phyloP scores from a whole-genome alignment of 2,888 invertebrate species.

The Atethmia centrago region DNA sequence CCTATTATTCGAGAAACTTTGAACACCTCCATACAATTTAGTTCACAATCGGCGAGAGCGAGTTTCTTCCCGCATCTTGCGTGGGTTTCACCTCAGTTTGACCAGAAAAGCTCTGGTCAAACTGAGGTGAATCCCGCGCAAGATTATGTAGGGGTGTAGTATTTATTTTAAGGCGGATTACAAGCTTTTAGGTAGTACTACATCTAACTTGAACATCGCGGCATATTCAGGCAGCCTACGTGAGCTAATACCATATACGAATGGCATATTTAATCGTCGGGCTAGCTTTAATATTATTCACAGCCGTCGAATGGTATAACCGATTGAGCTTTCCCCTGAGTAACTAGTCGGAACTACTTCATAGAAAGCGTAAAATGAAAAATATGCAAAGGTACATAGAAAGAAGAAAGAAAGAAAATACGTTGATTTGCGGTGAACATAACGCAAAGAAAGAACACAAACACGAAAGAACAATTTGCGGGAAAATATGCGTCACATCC shows the following conservation, averaged over 20 bases:
- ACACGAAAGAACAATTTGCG: too few species aligned
- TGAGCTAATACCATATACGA: background rate
- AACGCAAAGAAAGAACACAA: too few species aligned
- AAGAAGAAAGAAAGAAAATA: too few species aligned
- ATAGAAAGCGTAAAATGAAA: background rate
- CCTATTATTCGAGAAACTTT: background rate
- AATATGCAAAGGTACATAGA: conserved; percentile 6
- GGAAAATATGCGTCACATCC: too few species aligned
- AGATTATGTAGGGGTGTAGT: too few species aligned
- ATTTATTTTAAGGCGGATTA: background rate
- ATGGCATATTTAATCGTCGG: conserved; percentile 5
- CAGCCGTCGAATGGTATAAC: conserved; percentile 9
- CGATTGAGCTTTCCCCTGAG: background rate
- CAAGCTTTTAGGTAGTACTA: background rate
- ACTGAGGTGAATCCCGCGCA: too few species aligned
- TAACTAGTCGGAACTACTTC: conserved; percentile 7
- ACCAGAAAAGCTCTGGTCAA: too few species aligned
- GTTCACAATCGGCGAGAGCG: background rate
- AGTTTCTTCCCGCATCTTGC: background rate
- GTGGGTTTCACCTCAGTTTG: background rate
- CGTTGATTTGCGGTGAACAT: too few species aligned
- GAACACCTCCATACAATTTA: background rate
- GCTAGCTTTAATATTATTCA: conserved; percentile 14
- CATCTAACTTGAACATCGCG: conserved; percentile 8
- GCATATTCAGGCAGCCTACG: conserved; percentile 11